Evolutionary conservation across 2,797 vertebrate genomes (phyloP).

Genomic region (Tinamus major): DNA sequence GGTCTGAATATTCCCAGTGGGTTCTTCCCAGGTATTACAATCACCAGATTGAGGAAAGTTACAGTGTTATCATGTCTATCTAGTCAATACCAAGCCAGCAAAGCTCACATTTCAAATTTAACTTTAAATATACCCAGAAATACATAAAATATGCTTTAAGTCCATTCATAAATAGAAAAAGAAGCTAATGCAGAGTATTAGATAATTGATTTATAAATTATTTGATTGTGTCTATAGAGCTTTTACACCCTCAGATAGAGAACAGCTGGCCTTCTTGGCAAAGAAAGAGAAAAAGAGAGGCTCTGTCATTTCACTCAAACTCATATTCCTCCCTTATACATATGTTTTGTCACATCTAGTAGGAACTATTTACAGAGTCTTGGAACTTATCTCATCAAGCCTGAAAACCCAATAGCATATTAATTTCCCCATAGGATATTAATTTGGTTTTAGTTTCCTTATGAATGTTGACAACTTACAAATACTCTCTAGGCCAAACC

Average conservation of each 20-base stretch:
- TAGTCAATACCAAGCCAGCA: background rate
- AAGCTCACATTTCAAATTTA: background rate
- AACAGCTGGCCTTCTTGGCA: conserved; percentile 17
- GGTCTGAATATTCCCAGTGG: background rate
- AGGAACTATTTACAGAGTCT: conserved; percentile 21
- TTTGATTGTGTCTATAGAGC: conserved; percentile 13
- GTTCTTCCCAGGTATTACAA: background rate
- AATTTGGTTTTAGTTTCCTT: conserved; percentile 50
- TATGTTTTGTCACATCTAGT: background rate
- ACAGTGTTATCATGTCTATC: background rate
- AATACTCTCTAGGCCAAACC: conserved; percentile 35
- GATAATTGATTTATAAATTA: conserved; percentile 23
- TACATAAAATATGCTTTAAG: background rate
- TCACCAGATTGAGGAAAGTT: background rate
- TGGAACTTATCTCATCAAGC: conserved; percentile 38
- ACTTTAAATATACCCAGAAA: background rate
- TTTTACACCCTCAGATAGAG: background rate
- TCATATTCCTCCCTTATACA: background rate
- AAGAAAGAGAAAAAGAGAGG: background rate
- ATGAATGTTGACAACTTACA: conserved; percentile 61
- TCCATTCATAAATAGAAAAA: background rate
- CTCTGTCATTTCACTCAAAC: conserved; percentile 11
- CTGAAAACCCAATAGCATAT: conserved; percentile 16
- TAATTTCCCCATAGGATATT: conserved; percentile 54
- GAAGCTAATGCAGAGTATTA: background rate